Percentiles rank a stretch among this genome's conserved stretches.
Conservation (phyloP, 2,888 invertebrate species). For the Brenthis hecate region DNA sequence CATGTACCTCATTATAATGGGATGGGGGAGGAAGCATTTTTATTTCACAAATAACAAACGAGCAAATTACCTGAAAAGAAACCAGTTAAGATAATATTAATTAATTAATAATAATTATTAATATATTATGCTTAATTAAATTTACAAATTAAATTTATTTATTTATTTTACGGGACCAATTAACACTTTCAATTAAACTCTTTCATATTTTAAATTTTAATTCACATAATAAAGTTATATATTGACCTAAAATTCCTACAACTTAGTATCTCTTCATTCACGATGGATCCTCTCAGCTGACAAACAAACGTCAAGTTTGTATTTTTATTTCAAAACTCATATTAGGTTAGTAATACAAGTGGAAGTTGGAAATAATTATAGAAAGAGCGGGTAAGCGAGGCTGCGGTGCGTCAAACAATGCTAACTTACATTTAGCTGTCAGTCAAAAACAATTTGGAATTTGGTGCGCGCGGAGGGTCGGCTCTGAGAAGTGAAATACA, state of each 20-base stretch:
- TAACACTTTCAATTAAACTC: no score
- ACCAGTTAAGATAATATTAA: no score
- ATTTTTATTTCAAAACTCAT: slow-evolving; percentile 19
- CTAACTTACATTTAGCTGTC: slow-evolving; percentile 83
- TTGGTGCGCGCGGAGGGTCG: slow-evolving; percentile 78
- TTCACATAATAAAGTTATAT: not conserved
- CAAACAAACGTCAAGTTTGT: slow-evolving; percentile 14
- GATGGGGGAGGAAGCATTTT: no score
- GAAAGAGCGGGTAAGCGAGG: slow-evolving; percentile 66
- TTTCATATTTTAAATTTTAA: not conserved
- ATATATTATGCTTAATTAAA: no score
- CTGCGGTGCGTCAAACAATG: slow-evolving; percentile 79
- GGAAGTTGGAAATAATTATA: slow-evolving; percentile 68
- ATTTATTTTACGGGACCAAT: no score
- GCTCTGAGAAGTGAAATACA: slow-evolving; percentile 53
- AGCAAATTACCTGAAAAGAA: no score
- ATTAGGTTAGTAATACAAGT: slow-evolving; percentile 36
- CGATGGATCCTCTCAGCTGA: slow-evolving; percentile 9
- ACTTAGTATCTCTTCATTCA: not conserved
- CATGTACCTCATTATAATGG: no score
- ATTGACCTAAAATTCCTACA: slow-evolving; percentile 4
- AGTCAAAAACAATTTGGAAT: slow-evolving; percentile 84
- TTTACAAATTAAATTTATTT: no score
- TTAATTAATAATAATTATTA: no score
- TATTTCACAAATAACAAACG: no score